Evolutionary conservation across 2,113 vertebrate genomes (phyloP), one percentile per base, ranked within the genome.

Genomic region (Dendrocopos noguchii): DNA sequence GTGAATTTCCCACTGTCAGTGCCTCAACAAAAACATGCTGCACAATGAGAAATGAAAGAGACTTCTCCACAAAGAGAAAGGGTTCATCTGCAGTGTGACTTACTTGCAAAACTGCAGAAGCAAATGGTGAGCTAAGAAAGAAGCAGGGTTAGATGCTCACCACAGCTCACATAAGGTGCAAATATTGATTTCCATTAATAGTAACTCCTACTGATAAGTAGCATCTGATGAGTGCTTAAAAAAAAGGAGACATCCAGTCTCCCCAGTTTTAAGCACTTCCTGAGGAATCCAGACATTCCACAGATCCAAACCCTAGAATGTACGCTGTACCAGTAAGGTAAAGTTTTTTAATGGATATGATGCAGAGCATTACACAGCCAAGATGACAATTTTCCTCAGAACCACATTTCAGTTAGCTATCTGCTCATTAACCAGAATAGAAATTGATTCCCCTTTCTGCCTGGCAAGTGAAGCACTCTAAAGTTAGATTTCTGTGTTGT

Each of bases 281-380:
- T n/a, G 27, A 72, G 20, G 42, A 67, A 81, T 79, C 24, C 44
- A 75, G 29, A 59, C 12, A 9, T 72, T 73, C 24, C 8, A 28
- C 0, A 70, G 34, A 82, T 21, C 6, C 9, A 92, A 94, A 55
- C 27, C 39, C 9, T 46, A 61, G 21, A 84, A n/a, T 13, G 12
- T 17, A 55, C 56, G 6, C 4, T 1, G 0, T 25, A 75, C 8
- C 22, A 57, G 53, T 0, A 79, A 79, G 21, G 4, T 17, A 12
- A 59, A 33, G 4, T 50, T 64, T 57, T 8, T 46, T 16, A 14
- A 60, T 13, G 84, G 67, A 5, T 4, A 71, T 71, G 19, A 36
- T 20, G 25, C 24, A 88, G 39, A 87, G 19, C 19, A 34, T 59
- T 33, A 61, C 17, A 44, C 0, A 12, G 21, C 4, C 28, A 70